phyloP scores from a whole-genome alignment of 2,888 invertebrate species.

The Phanerotoma sp. region DNA sequence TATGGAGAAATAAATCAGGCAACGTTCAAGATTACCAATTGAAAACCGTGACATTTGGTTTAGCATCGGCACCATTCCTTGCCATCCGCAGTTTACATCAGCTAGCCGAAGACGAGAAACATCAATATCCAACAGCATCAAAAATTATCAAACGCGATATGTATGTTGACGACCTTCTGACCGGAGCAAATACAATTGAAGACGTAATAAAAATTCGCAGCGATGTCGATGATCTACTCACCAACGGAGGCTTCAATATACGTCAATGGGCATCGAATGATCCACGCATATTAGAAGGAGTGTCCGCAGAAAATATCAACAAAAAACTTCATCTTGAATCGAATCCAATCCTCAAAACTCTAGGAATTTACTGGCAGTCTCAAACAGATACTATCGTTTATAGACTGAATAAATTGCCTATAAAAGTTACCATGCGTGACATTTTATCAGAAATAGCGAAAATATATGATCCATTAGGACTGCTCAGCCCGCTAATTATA shows the following conservation, averaged over 20 bases:
- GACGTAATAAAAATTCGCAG: slow-evolving; percentile 7
- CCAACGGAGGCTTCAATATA: slow-evolving; percentile 8
- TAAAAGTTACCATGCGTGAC: slow-evolving; percentile 13
- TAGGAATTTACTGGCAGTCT: slow-evolving; percentile 28
- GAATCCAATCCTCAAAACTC: slow-evolving; percentile 14
- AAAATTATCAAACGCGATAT: slow-evolving; percentile 8
- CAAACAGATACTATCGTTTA: slow-evolving; percentile 19
- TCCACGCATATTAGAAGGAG: not conserved
- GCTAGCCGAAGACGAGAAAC: slow-evolving; percentile 19
- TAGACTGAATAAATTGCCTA: slow-evolving; percentile 7
- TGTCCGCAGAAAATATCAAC: too few species aligned
- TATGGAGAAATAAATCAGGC: slow-evolving; percentile 15
- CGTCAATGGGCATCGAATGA: slow-evolving; percentile 24
- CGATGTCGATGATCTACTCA: slow-evolving; percentile 9
- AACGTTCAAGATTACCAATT: slow-evolving; percentile 5
- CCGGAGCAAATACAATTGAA: slow-evolving; percentile 11
- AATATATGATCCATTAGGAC: slow-evolving; percentile 26
- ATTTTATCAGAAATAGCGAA: slow-evolving; percentile 27
- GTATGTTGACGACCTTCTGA: slow-evolving; percentile 23
- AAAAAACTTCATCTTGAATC: too few species aligned
- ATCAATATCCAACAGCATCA: not conserved
- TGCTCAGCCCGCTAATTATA: slow-evolving; percentile 6
- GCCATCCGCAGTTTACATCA: not conserved
- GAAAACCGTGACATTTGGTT: too few species aligned
- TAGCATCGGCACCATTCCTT: too few species aligned